Evolutionary conservation across 2,113 vertebrate species (phyloP), one percentile per base, ranked within the genome.

Genomic region (Formicarius rufipectus): DNA sequence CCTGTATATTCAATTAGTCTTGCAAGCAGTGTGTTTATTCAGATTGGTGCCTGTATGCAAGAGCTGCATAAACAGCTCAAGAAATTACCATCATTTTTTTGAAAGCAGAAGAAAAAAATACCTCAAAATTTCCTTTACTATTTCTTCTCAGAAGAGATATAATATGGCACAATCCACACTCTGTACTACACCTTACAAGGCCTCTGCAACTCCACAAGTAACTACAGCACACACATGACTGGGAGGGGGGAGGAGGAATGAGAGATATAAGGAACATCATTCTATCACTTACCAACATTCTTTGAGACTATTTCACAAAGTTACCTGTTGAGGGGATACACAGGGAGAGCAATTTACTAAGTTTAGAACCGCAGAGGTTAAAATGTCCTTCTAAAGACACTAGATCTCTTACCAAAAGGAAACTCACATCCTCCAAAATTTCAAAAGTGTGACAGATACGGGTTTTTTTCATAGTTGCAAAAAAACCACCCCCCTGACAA

Each of bases 91-190:
- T 4, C 20, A 10, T 50, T 87, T 78, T 17, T 13, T n/a, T 35
- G 39, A 78, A 84, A 74, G 25, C 42, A 66, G 45, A 67, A 62
- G 10, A 15, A 62, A 49, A 39, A 40, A 9, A 12, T 3, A 6
- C 20, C 23, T 64, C n/a, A 12, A 11, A 4, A 2, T 16, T 58
- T 47, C 31, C 37, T 94, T 73, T 15, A 5, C 15, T 53, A 3
- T 30, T 4, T 7, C 12, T 31, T 8, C 59, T 55, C 42, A 47
- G 59, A 67, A 39, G 10, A 33, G 14, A n/a, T 18, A 15, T 14
- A n/a, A 12, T 4, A 16, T 2, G 7, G 33, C 53, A 44, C 44
- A 44, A 31, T 8, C 31, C 7, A 2, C 0, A 0, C 7, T 5
- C 66, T 22, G 4, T 35, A 22, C 16, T 10, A 21, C 24, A 23